Conservation (phyloP, 92 coral and sea anemone genomes). For the Parazoanthus atlanticus region DNA sequence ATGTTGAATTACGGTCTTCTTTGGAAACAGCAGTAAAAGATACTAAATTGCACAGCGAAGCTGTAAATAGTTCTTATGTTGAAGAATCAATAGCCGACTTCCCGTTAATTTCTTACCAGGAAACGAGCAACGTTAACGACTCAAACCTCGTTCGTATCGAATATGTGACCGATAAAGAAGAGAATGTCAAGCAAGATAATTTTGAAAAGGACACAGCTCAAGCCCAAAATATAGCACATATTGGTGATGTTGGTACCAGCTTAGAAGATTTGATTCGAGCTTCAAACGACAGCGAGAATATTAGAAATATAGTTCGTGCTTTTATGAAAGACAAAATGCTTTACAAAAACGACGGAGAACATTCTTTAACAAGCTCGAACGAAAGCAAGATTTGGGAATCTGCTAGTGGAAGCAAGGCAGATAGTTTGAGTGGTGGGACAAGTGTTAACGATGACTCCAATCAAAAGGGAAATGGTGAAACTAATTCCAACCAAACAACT, state of each 20-base stretch:
- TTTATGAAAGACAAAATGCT: background rate
- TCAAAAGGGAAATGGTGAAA: background rate
- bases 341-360: background rate
- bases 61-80: background rate
- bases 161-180: background rate
- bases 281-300: background rate
- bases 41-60: background rate
- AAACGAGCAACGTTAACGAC: background rate
- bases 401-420: background rate
- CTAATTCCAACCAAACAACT: background rate
- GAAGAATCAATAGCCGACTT: background rate
- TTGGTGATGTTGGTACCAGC: background rate
- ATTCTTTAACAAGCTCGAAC: background rate
- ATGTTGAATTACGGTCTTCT: background rate
- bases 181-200: background rate
- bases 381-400: background rate
- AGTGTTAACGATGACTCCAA: background rate
- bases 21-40: background rate
- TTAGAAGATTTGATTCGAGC: background rate
- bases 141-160: slow-evolving; percentile 11
- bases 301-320: background rate
- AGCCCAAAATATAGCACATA: background rate
- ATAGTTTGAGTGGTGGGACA: background rate
- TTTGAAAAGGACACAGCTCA: background rate
- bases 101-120: background rate